Percentiles rank a stretch among this genome's conserved stretches.
Evolutionary conservation across 2,113 vertebrate species (phyloP).

Genomic region (Gambusia holbrooki): DNA sequence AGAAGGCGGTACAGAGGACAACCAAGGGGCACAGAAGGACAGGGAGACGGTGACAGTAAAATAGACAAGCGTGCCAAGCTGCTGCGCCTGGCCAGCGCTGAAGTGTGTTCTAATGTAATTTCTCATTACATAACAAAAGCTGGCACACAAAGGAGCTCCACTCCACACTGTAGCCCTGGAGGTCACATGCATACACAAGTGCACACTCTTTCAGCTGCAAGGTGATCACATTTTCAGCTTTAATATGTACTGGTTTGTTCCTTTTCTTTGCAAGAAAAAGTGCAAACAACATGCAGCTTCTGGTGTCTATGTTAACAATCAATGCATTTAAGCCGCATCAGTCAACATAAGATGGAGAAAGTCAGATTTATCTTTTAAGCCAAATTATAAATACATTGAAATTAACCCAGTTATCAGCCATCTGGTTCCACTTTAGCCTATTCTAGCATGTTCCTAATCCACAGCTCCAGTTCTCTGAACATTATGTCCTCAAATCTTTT

Average conservation of each 20-base stretch:
- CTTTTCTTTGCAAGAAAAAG: constrained; percentile 3
- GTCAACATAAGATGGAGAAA: not conserved
- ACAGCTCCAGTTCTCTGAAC: constrained; percentile 7
- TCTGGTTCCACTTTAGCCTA: not conserved
- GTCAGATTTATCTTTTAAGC: not conserved
- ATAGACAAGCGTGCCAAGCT: constrained; percentile 38
- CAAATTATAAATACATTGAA: not conserved
- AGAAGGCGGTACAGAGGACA: constrained; percentile 10
- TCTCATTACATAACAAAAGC: constrained; percentile 70
- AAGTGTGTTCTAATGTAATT: constrained; percentile 68
- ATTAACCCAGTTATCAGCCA: not conserved
- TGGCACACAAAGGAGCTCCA: constrained; percentile 43
- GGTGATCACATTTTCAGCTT: constrained; percentile 10
- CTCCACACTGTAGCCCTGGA: constrained; percentile 21
- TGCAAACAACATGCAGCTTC: not conserved
- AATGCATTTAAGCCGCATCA: not conserved
- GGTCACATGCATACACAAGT: not conserved
- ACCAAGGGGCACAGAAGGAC: constrained; percentile 27
- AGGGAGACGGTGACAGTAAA: constrained; percentile 58
- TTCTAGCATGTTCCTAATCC: not conserved
- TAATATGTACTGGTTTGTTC: not conserved
- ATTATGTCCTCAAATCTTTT: constrained; percentile 29
- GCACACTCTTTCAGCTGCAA: not conserved
- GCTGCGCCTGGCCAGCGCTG: constrained; percentile 24
- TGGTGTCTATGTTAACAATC: not conserved